Conservation (phyloP, 2,797 vertebrate genomes). For the Cygnus olor region DNA sequence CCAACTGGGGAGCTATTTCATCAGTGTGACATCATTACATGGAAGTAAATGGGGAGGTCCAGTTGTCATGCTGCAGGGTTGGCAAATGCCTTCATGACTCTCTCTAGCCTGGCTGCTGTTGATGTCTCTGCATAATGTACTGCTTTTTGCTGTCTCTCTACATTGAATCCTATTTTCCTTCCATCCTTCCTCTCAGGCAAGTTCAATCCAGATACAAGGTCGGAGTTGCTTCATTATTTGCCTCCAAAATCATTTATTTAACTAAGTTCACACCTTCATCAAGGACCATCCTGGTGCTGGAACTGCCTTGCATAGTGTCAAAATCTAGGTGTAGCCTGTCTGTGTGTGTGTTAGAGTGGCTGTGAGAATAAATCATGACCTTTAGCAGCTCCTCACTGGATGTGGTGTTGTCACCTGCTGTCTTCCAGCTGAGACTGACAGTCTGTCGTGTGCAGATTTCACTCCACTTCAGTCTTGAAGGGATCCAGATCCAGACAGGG, state of each 20-base stretch:
- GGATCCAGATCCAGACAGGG: background rate
- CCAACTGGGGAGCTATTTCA: background rate
- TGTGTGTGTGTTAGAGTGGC: background rate
- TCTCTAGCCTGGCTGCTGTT: background rate
- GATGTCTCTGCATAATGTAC: background rate
- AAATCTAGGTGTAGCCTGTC: background rate
- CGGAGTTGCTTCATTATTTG: background rate
- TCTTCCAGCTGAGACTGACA: background rate
- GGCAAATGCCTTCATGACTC: background rate
- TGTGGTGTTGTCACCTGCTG: background rate
- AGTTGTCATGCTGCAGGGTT: background rate
- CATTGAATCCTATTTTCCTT: background rate
- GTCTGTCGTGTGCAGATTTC: background rate
- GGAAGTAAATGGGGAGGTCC: background rate
- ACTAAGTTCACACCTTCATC: background rate
- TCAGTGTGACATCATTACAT: background rate
- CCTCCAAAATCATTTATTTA: too few species aligned
- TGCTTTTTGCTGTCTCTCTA: background rate
- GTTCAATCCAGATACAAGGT: background rate
- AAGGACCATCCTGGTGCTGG: background rate
- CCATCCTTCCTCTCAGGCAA: background rate
- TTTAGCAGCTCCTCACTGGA: background rate
- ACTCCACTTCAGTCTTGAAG: background rate
- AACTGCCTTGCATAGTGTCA: background rate
- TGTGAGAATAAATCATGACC: background rate